These are phyloP conservation scores for Maconellicoccus hirsutus DNA, from an alignment of 1,140 invertebrate genomes.

Conservation along the genomic window DNA sequence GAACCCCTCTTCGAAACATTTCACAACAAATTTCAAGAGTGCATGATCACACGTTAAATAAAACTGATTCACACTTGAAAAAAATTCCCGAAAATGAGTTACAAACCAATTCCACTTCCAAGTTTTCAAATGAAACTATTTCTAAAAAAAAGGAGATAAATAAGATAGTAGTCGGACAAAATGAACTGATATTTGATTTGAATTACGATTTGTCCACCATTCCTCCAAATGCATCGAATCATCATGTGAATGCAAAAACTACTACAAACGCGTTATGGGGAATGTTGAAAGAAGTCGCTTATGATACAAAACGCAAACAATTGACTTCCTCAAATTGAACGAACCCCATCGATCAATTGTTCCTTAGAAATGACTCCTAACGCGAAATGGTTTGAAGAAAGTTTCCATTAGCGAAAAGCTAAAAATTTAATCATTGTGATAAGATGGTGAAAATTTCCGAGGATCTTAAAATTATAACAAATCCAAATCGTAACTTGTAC, in stretches of 20 bases:
- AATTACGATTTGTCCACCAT: background rate
- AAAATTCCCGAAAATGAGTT: background rate
- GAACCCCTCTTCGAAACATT: background rate
- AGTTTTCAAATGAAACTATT: background rate
- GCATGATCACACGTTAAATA: background rate
- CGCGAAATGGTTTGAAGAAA: no score
- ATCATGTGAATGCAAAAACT: background rate
- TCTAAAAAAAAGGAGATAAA: background rate
- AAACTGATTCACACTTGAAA: background rate
- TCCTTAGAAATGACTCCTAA: no score
- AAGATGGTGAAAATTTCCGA: no score
- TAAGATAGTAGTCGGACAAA: background rate
- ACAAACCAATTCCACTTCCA: background rate
- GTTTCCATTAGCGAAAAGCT: no score
- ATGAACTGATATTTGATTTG: slow-evolving; percentile 4
- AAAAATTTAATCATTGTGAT: no score
- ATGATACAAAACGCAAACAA: background rate
- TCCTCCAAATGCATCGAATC: background rate
- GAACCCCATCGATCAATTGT: no score
- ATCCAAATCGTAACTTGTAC: no score
- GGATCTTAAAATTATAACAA: no score
- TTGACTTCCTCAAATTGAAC: background rate
- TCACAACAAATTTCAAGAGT: background rate
- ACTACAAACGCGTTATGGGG: background rate
- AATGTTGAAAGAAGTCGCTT: slow-evolving; percentile 5